Conservation (phyloP, 2,797 vertebrate species). For the Sebastes paucispinis region DNA sequence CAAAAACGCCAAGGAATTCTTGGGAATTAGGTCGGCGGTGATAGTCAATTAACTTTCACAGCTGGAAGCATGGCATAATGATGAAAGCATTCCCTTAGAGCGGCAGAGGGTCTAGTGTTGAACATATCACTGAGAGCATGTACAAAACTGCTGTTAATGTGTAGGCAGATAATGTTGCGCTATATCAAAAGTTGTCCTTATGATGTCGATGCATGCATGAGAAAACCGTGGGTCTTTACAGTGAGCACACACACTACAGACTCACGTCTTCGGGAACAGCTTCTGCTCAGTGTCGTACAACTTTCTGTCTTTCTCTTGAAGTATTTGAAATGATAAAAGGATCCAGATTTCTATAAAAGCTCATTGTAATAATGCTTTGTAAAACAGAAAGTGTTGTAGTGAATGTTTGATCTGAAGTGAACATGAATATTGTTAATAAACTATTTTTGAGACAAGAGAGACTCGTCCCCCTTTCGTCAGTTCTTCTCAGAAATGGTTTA, state of each 20-base stretch:
- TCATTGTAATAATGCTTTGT: conserved; percentile 74
- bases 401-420: conserved; percentile 74
- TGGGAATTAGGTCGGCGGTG: not conserved
- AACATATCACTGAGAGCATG: conserved; percentile 59
- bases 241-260: not conserved
- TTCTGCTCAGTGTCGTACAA: conserved; percentile 65
- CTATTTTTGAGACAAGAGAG: conserved; percentile 77
- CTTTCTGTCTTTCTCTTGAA: conserved; percentile 57
- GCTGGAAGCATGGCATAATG: conserved; percentile 15
- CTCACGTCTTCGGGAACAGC: conserved; percentile 49
- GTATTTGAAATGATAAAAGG: conserved; percentile 64
- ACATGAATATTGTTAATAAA: conserved; percentile 79
- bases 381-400: conserved; percentile 70
- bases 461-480: not conserved
- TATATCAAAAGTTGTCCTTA: conserved; percentile 33
- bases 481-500: not conserved
- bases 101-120: conserved; percentile 26
- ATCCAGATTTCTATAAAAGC: conserved; percentile 70
- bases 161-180: conserved; percentile 23
- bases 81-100: conserved; percentile 33
- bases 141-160: conserved; percentile 43
- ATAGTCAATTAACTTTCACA: not conserved
- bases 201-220: conserved; percentile 55
- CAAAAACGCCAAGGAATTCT: conserved; percentile 11
- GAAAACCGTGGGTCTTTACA: conserved; percentile 38